Conservation (phyloP, 2,113 vertebrate species). For the Collichthys lucidus region DNA sequence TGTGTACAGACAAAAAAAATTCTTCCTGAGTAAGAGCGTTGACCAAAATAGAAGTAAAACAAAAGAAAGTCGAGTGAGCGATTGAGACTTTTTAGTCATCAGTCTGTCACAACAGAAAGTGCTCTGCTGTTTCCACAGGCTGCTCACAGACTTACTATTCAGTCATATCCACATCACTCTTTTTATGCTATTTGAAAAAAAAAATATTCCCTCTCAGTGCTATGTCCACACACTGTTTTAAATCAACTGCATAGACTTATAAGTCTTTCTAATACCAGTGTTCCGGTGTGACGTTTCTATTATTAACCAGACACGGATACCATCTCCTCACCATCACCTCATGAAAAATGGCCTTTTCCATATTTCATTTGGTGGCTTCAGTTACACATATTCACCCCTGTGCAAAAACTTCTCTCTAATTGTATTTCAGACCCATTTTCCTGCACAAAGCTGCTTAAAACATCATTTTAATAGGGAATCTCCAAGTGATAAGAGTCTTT, state of each 20-base stretch:
- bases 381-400: constrained; percentile 26
- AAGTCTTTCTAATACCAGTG: constrained; percentile 44
- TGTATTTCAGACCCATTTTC: constrained; percentile 5
- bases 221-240: constrained; percentile 21
- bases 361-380: constrained; percentile 40
- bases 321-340: constrained; percentile 24
- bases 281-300: constrained; percentile 50
- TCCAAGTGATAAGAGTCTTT: not conserved
- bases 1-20: not conserved
- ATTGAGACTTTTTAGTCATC: not conserved
- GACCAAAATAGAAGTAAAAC: constrained; percentile 1
- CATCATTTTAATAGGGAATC: not conserved
- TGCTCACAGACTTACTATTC: not conserved
- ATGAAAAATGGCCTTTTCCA: constrained; percentile 50
- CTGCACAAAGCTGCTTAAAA: not conserved
- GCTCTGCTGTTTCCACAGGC: not conserved
- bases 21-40: not conserved
- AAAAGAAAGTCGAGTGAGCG: not conserved
- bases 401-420: constrained; percentile 9
- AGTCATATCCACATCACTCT: not conserved
- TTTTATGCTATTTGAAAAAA: not conserved
- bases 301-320: constrained; percentile 46
- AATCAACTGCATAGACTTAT: constrained; percentile 8
- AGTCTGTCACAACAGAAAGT: not conserved
- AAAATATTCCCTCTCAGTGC: not conserved